Evolutionary conservation across 2,888 invertebrate species (phyloP), one percentile per base, ranked within the genome.

Genomic region (Steinernema carpocapsae): DNA sequence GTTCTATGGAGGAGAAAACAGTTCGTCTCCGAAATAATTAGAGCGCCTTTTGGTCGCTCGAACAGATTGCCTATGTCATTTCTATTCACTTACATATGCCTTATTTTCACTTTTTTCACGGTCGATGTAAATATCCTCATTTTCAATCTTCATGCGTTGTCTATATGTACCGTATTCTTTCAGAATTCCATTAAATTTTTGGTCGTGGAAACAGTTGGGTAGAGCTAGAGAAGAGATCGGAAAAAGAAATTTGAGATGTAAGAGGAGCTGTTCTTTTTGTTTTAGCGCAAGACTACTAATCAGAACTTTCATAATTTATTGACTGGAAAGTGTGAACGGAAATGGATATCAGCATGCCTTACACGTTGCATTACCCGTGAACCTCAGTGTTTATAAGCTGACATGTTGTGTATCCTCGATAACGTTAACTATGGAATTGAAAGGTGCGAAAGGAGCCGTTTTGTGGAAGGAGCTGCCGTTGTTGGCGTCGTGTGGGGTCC

Each of bases 1-100:
- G 3, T 84, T 84, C 78, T 84, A 84, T 72, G 81, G 81, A 1
- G 80, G 80, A 51, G 76, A 79, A 59, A 64, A 64, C 14, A 29
- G 64, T 17, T 6, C 64, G 14, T 32, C 64, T 1, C 14, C 64
- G 37, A 64, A 64, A 64, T 29, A 64, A 19, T 64, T 26, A 22
- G 14, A 64, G 37, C 64, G 17, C 64, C 14, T 37, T 6, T 10
- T 29, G 32, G 17, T 26, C 17, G 10, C 29, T 3, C 32, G 1
- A 32, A 37, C 1, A 29, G 10, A 32, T 26, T n/a, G 29, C 26
- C 64, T 14, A 14, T 48, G 17, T n/a, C n/a, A n/a, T 48, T n/a
- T 48, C 19, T 26, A 12, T 32, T 64, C 64, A 64, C 64, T 64
- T 64, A 26, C 26, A 32, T 29, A 64, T 7, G 64, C 32, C 64